Evolutionary conservation across 2,888 invertebrate genomes (phyloP).

Genomic region (Lycocerus yunnanus): DNA sequence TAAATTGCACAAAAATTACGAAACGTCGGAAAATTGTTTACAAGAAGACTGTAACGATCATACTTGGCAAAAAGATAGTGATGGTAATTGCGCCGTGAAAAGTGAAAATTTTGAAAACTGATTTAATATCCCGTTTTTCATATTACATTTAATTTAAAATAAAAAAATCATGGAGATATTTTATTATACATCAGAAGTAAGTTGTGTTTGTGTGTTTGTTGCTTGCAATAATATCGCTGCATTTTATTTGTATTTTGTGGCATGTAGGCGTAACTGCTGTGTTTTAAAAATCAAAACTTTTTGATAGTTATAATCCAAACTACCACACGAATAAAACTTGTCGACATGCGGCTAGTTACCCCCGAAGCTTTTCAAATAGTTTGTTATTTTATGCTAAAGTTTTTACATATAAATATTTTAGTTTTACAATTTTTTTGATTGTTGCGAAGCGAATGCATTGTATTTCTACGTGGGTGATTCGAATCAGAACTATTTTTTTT

Average conservation of each 20-base stretch:
- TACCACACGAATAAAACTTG: neutral
- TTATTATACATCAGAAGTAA: neutral
- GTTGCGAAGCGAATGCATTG: neutral
- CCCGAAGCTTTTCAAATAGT: neutral
- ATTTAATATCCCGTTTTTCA: neutral
- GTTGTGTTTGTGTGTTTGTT: conserved; percentile 8
- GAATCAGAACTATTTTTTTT: neutral
- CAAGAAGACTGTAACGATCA: neutral
- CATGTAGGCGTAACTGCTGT: neutral
- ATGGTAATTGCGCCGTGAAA: conserved; percentile 12
- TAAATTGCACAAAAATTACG: neutral
- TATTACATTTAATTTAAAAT: neutral
- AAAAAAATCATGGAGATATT: neutral
- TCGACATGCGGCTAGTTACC: neutral
- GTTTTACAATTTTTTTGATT: neutral
- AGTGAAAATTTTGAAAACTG: conserved; percentile 30
- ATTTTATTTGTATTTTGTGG: conserved; percentile 21
- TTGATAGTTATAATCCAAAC: neutral
- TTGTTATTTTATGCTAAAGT: neutral
- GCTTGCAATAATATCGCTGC: conserved; percentile 2
- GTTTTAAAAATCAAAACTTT: neutral
- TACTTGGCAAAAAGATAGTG: neutral
- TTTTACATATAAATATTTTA: neutral
- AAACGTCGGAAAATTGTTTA: neutral
- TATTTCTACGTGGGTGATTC: neutral